Evolutionary conservation across 2,797 vertebrate species (phyloP).

Genomic region (Platyrinchus mystaceus): DNA sequence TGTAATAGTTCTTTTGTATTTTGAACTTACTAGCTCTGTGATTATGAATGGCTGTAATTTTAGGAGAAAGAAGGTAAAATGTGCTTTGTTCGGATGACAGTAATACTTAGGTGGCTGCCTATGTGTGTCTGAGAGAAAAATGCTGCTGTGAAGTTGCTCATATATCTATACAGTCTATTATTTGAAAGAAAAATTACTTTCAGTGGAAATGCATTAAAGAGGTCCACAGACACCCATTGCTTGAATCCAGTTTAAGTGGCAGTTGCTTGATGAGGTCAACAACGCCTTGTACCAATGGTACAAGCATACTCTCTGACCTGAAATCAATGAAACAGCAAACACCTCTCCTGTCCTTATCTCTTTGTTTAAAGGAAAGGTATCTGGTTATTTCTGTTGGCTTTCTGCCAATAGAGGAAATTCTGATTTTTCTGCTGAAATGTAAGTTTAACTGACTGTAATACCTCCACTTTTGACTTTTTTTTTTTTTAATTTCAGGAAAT

Average conservation of each 20-base stretch:
- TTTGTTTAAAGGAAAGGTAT: background rate
- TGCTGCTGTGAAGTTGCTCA: background rate
- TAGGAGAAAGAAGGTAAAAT: background rate
- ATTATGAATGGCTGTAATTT: conserved; percentile 37
- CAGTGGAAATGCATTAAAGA: background rate
- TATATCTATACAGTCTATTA: background rate
- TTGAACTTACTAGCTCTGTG: background rate
- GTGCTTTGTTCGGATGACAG: background rate
- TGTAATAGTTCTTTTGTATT: background rate
- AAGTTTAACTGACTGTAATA: background rate
- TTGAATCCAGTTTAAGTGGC: background rate
- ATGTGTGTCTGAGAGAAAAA: background rate
- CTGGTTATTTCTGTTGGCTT: background rate
- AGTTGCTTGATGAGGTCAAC: background rate
- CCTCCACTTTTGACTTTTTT: background rate
- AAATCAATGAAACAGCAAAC: background rate
- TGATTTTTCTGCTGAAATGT: background rate
- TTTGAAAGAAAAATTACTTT: background rate
- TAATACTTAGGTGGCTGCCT: background rate
- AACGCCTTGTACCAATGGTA: background rate
- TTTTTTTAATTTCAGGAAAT: background rate
- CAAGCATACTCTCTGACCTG: background rate
- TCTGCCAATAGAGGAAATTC: background rate
- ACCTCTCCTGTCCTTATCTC: background rate
- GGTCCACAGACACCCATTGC: background rate